phyloP scores from a whole-genome alignment of 2,113 vertebrate genomes.

The Mus pahari region DNA sequence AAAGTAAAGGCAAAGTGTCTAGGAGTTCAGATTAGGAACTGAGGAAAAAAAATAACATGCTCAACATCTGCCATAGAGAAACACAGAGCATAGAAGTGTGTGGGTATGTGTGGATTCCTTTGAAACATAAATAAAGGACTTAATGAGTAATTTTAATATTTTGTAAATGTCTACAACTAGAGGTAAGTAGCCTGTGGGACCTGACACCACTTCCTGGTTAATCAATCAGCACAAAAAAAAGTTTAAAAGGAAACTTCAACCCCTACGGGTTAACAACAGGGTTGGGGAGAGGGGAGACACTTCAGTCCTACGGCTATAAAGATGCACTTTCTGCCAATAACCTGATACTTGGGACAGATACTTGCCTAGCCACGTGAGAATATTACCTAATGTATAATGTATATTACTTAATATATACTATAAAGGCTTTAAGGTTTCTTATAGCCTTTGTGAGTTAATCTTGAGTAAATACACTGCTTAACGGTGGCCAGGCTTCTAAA shows the following conservation, averaged over 20 bases:
- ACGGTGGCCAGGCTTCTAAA: not conserved
- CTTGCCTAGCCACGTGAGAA: not conserved
- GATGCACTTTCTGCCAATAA: not conserved
- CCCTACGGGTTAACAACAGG: not conserved
- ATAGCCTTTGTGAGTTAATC: not conserved
- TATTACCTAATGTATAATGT: not conserved
- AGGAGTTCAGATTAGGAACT: not conserved
- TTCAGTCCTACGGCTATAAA: not conserved
- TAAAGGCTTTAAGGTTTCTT: not conserved
- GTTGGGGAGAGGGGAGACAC: fast-evolving
- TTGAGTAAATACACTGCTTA: not conserved
- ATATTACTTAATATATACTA: too few relatives aligned
- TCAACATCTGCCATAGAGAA: not conserved
- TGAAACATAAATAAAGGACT: not conserved
- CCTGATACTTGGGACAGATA: not conserved
- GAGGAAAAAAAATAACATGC: not conserved
- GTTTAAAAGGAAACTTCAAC: not conserved
- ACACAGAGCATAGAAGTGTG: not conserved
- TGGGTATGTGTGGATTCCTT: not conserved
- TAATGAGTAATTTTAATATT: not conserved
- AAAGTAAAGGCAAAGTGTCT: not conserved
- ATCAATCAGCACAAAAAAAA: not conserved
- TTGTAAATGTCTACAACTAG: not conserved
- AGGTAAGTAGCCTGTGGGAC: not conserved
- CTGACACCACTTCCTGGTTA: not conserved